Evolutionary conservation across 2,113 vertebrate species (phyloP).

Genomic region (Spilogale gracilis): DNA sequence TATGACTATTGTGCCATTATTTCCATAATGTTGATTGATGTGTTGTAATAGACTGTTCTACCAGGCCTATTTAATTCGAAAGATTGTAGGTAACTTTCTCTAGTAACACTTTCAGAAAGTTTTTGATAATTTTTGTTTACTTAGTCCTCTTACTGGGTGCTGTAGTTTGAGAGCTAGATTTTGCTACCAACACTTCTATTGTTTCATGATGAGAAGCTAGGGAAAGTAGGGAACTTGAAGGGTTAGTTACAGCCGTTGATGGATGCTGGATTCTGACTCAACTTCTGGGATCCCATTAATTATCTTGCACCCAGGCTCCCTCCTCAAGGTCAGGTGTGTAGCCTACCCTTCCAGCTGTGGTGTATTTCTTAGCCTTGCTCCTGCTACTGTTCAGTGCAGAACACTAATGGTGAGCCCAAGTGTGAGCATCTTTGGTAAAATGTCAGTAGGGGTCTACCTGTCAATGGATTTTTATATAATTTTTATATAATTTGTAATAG

Average conservation of each 20-base stretch:
- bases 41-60: not conserved
- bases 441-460: not conserved
- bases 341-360: not conserved
- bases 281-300: not conserved
- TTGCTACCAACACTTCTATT: not conserved
- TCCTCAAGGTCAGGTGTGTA: not conserved
- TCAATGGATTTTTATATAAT: not conserved
- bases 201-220: not conserved
- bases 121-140: not conserved
- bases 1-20: not conserved
- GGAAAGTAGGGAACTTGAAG: not conserved
- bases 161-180: not conserved
- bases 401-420: not conserved
- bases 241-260: not conserved
- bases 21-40: not conserved
- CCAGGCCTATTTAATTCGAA: not conserved
- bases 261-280: not conserved
- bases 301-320: not conserved
- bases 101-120: not conserved
- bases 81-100: not conserved
- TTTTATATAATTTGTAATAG: not conserved
- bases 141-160: not conserved
- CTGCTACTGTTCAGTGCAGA: not conserved
- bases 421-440: not conserved
- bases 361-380: not conserved